A percentile compares a stretch with the other conserved stretches of the same genome.
phyloP scores from a whole-genome alignment of 2,888 invertebrate genomes.

The Tinea pellionella region DNA sequence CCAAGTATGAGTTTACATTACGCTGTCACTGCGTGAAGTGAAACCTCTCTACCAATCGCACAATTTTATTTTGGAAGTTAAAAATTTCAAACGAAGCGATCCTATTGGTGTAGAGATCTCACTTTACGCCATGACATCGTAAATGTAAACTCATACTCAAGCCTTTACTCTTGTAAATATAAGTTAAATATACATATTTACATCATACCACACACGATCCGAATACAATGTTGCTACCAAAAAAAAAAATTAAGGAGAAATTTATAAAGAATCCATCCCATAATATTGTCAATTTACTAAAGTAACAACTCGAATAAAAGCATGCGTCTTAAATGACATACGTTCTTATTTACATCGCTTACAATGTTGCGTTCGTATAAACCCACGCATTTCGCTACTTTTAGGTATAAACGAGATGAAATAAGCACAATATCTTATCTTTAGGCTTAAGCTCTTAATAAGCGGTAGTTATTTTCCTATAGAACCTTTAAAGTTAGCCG shows the following conservation, averaged over 20 bases:
- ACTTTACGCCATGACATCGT: too few relatives aligned
- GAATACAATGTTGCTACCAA: not conserved
- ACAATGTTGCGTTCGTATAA: conserved; percentile 8
- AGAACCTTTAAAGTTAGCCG: not conserved
- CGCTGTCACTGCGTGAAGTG: too few relatives aligned
- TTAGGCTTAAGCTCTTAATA: not conserved
- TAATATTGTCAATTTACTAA: not conserved
- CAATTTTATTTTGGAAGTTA: too few relatives aligned
- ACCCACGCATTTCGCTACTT: not conserved
- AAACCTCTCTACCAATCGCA: too few relatives aligned
- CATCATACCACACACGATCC: not conserved
- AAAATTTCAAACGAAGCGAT: too few relatives aligned
- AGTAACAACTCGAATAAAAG: not conserved
- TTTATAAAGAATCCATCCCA: not conserved
- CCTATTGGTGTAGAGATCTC: too few relatives aligned
- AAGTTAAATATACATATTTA: not conserved
- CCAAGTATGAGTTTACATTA: too few relatives aligned
- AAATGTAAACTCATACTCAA: too few relatives aligned
- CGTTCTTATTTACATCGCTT: conserved; percentile 22
- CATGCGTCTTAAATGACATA: conserved; percentile 4
- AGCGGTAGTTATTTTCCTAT: not conserved
- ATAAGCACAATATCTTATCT: not conserved
- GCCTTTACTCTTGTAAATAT: too few relatives aligned
- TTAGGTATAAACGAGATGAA: not conserved
- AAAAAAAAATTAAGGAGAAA: not conserved